Conservation (phyloP, 2,888 invertebrate species). For the Thyatira batis region DNA sequence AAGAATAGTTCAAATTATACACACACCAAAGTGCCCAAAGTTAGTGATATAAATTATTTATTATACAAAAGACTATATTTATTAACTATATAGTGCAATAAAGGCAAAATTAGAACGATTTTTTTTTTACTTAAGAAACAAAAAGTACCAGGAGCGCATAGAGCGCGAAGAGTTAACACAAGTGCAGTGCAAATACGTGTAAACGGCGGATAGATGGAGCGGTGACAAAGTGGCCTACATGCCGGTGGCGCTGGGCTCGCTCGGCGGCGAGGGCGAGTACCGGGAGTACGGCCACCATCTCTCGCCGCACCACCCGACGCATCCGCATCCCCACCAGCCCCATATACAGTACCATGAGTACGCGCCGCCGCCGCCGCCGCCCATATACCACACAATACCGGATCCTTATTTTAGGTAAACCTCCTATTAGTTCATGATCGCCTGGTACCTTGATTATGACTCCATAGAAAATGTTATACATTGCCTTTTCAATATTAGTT, state of each 20-base stretch:
- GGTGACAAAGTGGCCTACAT: constrained; percentile 86
- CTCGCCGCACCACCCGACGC: constrained; percentile 72
- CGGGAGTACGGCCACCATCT: constrained; percentile 74
- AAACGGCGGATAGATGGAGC: constrained; percentile 68
- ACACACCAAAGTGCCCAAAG: constrained; percentile 64
- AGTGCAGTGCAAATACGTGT: constrained; percentile 12
- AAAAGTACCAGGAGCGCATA: constrained; percentile 43
- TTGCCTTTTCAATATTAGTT: too few species aligned
- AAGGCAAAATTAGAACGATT: constrained; percentile 10
- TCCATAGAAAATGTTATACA: too few species aligned
- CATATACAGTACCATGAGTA: constrained; percentile 78
- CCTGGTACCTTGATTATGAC: too few species aligned
- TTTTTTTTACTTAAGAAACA: too few species aligned
- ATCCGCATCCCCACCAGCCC: constrained; percentile 66
- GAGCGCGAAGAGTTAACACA: constrained; percentile 11
- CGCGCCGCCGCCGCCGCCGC: constrained; percentile 82
- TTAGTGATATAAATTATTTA: constrained; percentile 22
- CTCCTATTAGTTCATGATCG: constrained; percentile 11
- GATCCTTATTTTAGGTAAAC: constrained; percentile 75
- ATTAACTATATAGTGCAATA: constrained; percentile 6
- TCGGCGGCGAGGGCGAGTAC: constrained; percentile 85
- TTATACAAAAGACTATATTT: constrained; percentile 13
- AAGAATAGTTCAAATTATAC: constrained; percentile 13
- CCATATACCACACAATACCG: constrained; percentile 69
- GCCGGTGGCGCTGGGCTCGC: constrained; percentile 85